Evolutionary conservation across 2,113 vertebrate genomes (phyloP), one percentile per base, ranked within the genome.

Genomic region (Solea solea): DNA sequence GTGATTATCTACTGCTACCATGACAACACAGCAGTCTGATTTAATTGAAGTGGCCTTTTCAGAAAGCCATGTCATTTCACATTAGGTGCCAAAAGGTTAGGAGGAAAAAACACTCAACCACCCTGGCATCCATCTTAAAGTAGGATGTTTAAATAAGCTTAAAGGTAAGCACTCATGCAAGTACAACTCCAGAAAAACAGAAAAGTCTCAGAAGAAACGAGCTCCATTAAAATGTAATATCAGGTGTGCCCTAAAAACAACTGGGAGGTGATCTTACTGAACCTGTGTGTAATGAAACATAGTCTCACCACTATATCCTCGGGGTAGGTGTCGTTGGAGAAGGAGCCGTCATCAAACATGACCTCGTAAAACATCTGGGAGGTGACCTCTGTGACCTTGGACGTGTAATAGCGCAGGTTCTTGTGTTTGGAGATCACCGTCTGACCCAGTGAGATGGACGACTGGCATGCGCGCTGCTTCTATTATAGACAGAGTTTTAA

Each of bases 361-460:
- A 99, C 93, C 93, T 98, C 96, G 66, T 97, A 99, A 92, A 98
- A 99, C 69, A 91, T 93, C 72, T 98, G 98, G n/a, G 96, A 95
- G 2, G 89, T 96, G 80, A 96, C 90, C 69, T 93, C 92, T 0
- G 93, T 94, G 79, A 99, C 94, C 87, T 93, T 94, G 86, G 95
- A 97, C 82, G 94, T 98, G 86, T 99, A 99, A 85, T 98, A 99
- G 10, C 97, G 93, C 16, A 96, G 94, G 79, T 99, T 99, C 73
- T 94, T 95, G 46, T 99, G 97, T 87, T 98, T 98, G 0, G 95
- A 93, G 86, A 99, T 97, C 74, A 99, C 97, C 0, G 95, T 98
- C 90, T 99, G 97, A 11, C 98, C 98, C 85, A 96, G 83, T 0
- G 90, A 78, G 85, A 99, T 92, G 73, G 93, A 84, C 25, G 93